Conservation (phyloP, 2,888 invertebrate genomes). For the Cheilosia impressa region DNA sequence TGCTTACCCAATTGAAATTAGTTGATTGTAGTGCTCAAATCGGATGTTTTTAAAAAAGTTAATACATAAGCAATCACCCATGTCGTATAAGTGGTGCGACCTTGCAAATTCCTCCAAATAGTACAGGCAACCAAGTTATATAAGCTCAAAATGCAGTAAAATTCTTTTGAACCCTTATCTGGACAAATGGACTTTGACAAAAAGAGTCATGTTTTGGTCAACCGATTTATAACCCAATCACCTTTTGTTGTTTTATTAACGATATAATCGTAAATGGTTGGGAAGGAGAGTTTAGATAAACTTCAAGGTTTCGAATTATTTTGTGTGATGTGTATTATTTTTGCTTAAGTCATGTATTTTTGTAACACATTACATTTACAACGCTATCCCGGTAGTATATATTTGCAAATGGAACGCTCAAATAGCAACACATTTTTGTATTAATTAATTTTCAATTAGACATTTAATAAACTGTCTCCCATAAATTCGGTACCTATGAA, state of each 20-base stretch:
- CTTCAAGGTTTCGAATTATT: background rate
- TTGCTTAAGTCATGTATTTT: background rate
- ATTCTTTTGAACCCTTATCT: constrained; percentile 11
- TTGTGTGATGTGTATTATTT: background rate
- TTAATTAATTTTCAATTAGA: too few relatives aligned
- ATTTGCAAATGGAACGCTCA: too few relatives aligned
- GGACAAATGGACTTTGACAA: constrained; percentile 26
- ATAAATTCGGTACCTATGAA: too few relatives aligned
- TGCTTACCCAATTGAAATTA: background rate
- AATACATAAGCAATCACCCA: background rate
- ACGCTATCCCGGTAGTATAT: too few relatives aligned
- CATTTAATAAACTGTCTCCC: too few relatives aligned
- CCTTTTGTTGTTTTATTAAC: constrained; percentile 21
- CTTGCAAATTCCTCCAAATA: constrained; percentile 16
- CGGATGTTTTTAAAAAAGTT: background rate
- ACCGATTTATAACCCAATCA: constrained; percentile 9
- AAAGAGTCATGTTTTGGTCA: constrained; percentile 13
- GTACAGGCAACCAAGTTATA: background rate
- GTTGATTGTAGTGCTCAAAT: background rate
- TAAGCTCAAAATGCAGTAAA: constrained; percentile 1
- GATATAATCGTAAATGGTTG: constrained; percentile 6
- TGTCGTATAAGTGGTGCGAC: background rate
- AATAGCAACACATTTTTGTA: too few relatives aligned
- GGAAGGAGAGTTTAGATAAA: constrained; percentile 13
- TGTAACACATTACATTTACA: background rate